Base-by-base conservation (phyloP, 2,888 invertebrate genomes). In the Pocota personata region DNA sequence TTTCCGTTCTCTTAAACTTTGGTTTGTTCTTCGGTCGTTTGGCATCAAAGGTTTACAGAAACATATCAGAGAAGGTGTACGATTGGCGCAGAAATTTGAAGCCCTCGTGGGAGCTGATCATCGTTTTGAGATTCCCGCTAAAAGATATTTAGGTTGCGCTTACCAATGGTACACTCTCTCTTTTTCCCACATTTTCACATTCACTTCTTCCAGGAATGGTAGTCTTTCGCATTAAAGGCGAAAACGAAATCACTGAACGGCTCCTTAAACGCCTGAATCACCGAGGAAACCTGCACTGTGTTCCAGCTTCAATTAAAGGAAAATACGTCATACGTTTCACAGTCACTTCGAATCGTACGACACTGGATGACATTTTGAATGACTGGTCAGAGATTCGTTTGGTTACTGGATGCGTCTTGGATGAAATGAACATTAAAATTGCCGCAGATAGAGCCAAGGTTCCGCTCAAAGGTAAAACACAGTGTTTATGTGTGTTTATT, bases 21-120 rank as follows among this genome's bases (percentile, higher is more conserved):
- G 99, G 99, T 99, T 99, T 91, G 98, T 99, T 0, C 94, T 99
- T n/a, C 94, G 99, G 50, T 97, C 97, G 89, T 99, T 95, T 89
- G 99, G 99, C 6, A 95, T 98, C 12, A 95, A 95, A 82, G 98
- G 99, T 0, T 93, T 99, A 0, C 99, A 99, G 91, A 96, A 96
- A 88, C 98, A 99, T 91, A 96, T 99, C 88, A 94, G 98, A 87
- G 96, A 98, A 94, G 96, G 98, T 1, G 97, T 99, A 0, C 94
- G 96, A 27, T 92, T 98, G 90, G 98, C 98, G 0, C 96, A 96
- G 91, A 96, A 97, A 90, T 98, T 99, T 90, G 98, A 98, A 93
- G 96, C 96, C 0, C 92, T 98, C 10, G 95, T 99, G 0, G 91
- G 95, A 77, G 95, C 95, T 21, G 99, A 99, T 91, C 93, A 94